These are phyloP conservation scores for Dreissena polymorpha DNA, from an alignment of 1,140 invertebrate species.

Conservation along the genomic window DNA sequence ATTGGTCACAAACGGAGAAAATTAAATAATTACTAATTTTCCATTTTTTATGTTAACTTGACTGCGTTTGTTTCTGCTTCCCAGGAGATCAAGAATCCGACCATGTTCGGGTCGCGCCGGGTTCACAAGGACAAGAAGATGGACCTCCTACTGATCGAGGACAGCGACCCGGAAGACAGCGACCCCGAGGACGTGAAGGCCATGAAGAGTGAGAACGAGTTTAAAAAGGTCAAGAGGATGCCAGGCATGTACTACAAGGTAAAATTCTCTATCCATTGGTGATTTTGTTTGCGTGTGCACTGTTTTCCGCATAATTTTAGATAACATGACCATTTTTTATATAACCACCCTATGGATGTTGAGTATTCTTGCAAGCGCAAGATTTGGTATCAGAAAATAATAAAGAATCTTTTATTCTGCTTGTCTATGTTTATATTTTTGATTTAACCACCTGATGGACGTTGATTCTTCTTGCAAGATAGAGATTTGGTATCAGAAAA, in stretches of 20 bases:
- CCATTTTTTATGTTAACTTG: no score
- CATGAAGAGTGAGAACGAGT: conserved; percentile 69
- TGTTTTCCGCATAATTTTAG: neutral
- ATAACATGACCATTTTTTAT: neutral
- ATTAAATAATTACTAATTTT: no score
- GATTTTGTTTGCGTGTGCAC: neutral
- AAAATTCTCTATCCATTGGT: conserved; percentile 6
- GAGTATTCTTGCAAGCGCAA: no score
- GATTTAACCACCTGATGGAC: no score
- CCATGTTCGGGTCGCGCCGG: conserved; percentile 68
- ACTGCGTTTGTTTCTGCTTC: neutral
- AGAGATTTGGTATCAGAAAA: no score
- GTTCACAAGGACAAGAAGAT: conserved; percentile 71
- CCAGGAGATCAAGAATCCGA: conserved; percentile 51
- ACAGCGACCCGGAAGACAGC: conserved; percentile 67
- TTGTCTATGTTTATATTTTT: no score
- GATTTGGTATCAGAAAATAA: no score
- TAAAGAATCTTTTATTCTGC: no score
- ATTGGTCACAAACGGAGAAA: no score
- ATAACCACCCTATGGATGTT: neutral
- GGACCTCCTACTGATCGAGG: conserved; percentile 63
- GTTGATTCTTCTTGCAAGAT: no score
- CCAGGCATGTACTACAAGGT: conserved; percentile 77
- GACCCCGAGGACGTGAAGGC: conserved; percentile 58
- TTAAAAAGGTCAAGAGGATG: conserved; percentile 71